Percentiles rank a stretch among this genome's conserved stretches.
Evolutionary conservation across 2,888 invertebrate genomes (phyloP).

Genomic region (Mythimna ferrago): DNA sequence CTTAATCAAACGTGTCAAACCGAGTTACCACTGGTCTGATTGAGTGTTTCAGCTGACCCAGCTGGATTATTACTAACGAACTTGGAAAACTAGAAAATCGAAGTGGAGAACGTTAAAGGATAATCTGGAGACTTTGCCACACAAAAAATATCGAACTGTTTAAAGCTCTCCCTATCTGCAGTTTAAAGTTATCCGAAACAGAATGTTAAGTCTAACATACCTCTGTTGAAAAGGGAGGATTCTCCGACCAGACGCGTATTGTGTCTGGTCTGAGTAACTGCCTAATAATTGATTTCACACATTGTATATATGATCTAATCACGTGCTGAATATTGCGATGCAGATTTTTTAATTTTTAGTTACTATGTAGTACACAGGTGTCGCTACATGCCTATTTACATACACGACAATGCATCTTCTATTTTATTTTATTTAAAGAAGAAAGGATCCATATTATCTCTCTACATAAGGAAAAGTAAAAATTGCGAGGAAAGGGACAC

Average conservation of each 20-base stretch:
- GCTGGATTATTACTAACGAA: conserved; percentile 25
- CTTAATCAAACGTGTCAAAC: conserved; percentile 45
- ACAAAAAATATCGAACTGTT: background rate
- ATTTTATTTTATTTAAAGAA: conserved; percentile 41
- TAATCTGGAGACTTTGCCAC: too few species aligned
- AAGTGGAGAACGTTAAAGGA: background rate
- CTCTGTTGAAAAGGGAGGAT: too few species aligned
- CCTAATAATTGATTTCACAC: too few species aligned
- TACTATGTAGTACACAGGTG: too few species aligned
- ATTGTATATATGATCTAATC: too few species aligned
- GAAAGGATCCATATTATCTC: conserved; percentile 59
- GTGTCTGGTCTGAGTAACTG: background rate
- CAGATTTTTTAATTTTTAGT: too few species aligned
- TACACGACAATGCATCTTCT: conserved; percentile 20
- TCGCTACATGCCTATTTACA: background rate
- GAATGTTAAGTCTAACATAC: too few species aligned
- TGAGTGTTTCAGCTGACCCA: conserved; percentile 48
- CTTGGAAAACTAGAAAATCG: conserved; percentile 2
- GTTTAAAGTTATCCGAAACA: background rate
- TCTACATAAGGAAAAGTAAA: conserved; percentile 71
- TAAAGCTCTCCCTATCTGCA: conserved; percentile 11
- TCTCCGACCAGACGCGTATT: too few species aligned
- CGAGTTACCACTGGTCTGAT: conserved; percentile 33
- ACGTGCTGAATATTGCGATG: too few species aligned
- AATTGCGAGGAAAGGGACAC: conserved; percentile 57